Conservation (phyloP, 2,888 invertebrate genomes). For the Melinaea marsaeus region DNA sequence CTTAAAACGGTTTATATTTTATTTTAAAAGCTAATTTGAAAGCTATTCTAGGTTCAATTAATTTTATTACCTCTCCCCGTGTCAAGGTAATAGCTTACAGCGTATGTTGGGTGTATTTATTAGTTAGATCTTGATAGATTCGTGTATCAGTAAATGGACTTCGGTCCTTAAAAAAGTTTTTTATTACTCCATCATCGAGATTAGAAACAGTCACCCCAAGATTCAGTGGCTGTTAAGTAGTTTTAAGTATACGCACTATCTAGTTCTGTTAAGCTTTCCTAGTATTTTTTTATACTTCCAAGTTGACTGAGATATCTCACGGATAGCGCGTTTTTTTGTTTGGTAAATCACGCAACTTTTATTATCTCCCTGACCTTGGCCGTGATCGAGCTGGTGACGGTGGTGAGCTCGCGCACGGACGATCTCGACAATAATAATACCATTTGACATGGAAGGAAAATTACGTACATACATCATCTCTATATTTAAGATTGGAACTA, state of each 20-base stretch:
- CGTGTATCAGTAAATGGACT: neutral
- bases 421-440: neutral
- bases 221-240: too few relatives aligned
- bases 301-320: neutral
- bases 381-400: constrained; percentile 67
- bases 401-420: constrained; percentile 57
- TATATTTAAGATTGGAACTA: too few relatives aligned
- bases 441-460: constrained; percentile 1
- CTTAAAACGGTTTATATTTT: neutral
- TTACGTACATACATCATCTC: neutral
- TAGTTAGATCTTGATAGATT: neutral
- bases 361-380: constrained; percentile 74
- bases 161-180: too few relatives aligned
- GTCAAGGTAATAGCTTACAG: constrained; percentile 3
- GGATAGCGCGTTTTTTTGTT: constrained; percentile 29
- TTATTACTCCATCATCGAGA: too few relatives aligned
- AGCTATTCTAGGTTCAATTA: neutral
- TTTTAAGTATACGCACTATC: neutral
- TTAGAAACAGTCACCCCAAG: too few relatives aligned
- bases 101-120: neutral
- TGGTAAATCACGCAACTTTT: constrained; percentile 65
- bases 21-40: neutral
- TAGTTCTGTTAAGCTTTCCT: neutral
- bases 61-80: neutral
- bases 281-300: neutral